phyloP scores from a whole-genome alignment of 2,797 vertebrate genomes.

The Psittacula echo region DNA sequence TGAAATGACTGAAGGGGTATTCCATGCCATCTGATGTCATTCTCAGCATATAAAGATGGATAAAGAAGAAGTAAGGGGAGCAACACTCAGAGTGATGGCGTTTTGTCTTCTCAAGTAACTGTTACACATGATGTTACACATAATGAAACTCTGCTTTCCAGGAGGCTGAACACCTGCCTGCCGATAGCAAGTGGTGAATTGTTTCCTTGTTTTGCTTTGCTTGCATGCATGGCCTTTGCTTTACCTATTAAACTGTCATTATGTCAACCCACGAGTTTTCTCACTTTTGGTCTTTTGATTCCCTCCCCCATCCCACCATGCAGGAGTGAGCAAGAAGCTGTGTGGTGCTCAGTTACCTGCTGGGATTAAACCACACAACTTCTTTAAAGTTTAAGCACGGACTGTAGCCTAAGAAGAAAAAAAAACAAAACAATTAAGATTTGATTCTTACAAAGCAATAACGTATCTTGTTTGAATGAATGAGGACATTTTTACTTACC shows the following conservation, averaged over 20 bases:
- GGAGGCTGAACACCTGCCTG: background rate
- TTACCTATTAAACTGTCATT: background rate
- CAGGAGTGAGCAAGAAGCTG: background rate
- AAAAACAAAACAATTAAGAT: background rate
- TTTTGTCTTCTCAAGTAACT: background rate
- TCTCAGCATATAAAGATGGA: background rate
- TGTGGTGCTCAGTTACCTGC: background rate
- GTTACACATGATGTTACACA: background rate
- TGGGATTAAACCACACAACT: background rate
- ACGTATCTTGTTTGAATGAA: background rate
- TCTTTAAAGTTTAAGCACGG: background rate
- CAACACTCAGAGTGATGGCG: background rate
- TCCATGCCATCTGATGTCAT: background rate
- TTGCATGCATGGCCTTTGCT: background rate
- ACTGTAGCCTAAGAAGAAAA: background rate
- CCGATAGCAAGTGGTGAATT: background rate
- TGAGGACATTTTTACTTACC: background rate
- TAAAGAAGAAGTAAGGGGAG: background rate
- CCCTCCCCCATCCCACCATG: background rate
- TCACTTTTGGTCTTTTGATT: background rate
- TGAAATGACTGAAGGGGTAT: background rate
- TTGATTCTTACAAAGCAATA: background rate
- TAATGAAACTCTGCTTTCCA: background rate
- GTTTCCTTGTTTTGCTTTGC: background rate
- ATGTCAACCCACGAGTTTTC: background rate